These are phyloP conservation scores for Pissodes strobi DNA, from an alignment of 1,140 invertebrate genomes.

Conservation along the genomic window DNA sequence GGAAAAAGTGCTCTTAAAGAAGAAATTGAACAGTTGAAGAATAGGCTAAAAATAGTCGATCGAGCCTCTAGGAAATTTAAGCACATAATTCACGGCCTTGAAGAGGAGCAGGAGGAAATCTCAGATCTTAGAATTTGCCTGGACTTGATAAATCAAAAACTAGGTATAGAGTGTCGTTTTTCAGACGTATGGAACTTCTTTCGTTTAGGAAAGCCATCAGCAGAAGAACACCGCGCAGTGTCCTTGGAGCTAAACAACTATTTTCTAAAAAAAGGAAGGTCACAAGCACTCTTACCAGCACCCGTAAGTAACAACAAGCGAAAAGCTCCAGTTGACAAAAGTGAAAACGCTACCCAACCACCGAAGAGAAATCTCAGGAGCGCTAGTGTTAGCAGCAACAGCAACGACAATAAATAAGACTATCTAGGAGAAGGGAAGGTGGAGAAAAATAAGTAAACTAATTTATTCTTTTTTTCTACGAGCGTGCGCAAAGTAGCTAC, in stretches of 20 bases:
- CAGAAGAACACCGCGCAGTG: background rate
- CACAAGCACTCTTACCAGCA: background rate
- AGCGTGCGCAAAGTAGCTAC: too few relatives aligned
- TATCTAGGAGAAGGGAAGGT: background rate
- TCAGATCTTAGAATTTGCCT: too few relatives aligned
- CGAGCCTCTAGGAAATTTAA: background rate
- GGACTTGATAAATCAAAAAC: background rate
- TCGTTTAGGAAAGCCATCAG: too few relatives aligned
- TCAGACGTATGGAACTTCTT: too few relatives aligned
- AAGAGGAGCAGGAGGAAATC: too few relatives aligned
- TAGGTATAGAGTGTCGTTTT: too few relatives aligned
- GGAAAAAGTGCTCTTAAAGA: background rate
- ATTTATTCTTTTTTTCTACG: too few relatives aligned
- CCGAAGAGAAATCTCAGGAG: too few relatives aligned
- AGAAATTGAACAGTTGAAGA: background rate
- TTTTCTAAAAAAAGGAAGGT: background rate
- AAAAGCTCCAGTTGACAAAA: background rate
- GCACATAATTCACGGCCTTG: too few relatives aligned
- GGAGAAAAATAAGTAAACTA: background rate
- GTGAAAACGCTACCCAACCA: background rate
- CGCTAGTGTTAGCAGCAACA: too few relatives aligned
- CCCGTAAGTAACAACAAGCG: background rate
- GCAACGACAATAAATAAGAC: background rate
- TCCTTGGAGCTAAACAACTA: background rate
- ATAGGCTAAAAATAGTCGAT: too few relatives aligned